A percentile compares a stretch with the other conserved stretches of the same genome.
Evolutionary conservation across 2,113 vertebrate species (phyloP).

Genomic region (Enhydra lutris): DNA sequence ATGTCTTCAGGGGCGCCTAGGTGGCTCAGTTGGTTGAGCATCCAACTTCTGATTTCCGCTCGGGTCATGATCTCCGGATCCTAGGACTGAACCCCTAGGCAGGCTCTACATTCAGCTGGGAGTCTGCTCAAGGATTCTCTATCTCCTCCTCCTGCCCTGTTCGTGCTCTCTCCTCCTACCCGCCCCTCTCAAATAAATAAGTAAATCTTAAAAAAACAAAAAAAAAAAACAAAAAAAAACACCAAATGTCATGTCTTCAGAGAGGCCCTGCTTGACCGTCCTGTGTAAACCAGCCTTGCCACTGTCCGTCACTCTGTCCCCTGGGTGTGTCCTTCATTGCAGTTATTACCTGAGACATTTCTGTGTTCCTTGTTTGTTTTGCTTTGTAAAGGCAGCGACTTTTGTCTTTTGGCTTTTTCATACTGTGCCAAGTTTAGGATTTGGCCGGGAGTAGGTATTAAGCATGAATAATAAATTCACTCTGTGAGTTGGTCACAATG

Average conservation of each 20-base stretch:
- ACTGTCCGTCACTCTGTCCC: background rate
- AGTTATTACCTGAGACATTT: background rate
- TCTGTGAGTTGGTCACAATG: background rate
- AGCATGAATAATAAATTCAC: background rate
- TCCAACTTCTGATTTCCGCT: background rate
- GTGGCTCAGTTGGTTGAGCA: background rate
- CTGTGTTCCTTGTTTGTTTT: background rate
- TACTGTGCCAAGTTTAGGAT: too few relatives aligned
- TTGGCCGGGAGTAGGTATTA: background rate
- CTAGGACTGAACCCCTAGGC: background rate
- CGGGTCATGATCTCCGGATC: background rate
- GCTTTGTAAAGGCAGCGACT: background rate
- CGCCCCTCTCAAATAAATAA: background rate
- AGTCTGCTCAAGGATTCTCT: background rate
- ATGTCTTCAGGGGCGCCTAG: background rate
- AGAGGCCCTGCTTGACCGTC: background rate
- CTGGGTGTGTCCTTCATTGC: background rate
- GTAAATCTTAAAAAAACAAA: background rate
- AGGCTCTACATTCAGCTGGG: background rate
- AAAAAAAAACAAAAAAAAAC: rapidly evolving
- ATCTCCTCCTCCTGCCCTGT: background rate
- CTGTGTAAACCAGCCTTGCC: rapidly evolving
- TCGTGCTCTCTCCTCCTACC: background rate
- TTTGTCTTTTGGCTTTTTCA: background rate
- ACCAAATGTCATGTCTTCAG: background rate